A percentile compares a stretch with the other conserved stretches of the same genome.
phyloP scores from a whole-genome alignment of 2,888 invertebrate species.

The Drosophila maculinotata region DNA sequence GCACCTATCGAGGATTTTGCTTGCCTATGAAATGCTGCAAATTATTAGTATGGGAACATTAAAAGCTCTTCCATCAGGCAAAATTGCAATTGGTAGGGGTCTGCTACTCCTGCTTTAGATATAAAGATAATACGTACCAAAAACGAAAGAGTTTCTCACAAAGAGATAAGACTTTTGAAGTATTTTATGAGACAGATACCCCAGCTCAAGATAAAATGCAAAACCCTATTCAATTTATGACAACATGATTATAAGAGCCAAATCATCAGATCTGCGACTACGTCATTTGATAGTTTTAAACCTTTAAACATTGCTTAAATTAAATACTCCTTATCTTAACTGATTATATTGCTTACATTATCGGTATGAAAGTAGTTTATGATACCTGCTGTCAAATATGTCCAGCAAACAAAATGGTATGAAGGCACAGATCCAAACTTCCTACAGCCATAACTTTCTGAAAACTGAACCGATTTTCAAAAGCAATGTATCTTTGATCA shows the following conservation, averaged over 20 bases:
- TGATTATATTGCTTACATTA: not conserved
- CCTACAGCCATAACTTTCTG: no score
- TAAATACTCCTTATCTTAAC: conserved; percentile 4
- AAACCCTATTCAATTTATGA: conserved; percentile 21
- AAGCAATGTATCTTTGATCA: no score
- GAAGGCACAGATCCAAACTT: no score
- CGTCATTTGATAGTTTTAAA: conserved; percentile 35
- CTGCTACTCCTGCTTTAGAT: not conserved
- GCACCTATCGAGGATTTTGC: no score
- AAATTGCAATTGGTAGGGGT: conserved; percentile 2
- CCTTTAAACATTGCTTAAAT: conserved; percentile 8
- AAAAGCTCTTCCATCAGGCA: not conserved
- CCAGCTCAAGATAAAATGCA: conserved; percentile 11
- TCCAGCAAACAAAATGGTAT: not conserved
- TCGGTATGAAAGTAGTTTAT: not conserved
- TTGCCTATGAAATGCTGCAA: not conserved
- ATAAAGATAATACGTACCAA: not conserved
- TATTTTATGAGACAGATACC: not conserved
- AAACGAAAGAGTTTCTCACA: not conserved
- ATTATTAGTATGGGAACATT: conserved; percentile 10
- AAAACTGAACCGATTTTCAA: no score
- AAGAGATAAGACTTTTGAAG: not conserved
- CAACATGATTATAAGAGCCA: not conserved
- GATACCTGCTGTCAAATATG: not conserved
- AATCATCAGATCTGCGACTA: conserved; percentile 7